Conservation (phyloP, 2,797 vertebrate genomes). For the Pantherophis vulpinus region DNA sequence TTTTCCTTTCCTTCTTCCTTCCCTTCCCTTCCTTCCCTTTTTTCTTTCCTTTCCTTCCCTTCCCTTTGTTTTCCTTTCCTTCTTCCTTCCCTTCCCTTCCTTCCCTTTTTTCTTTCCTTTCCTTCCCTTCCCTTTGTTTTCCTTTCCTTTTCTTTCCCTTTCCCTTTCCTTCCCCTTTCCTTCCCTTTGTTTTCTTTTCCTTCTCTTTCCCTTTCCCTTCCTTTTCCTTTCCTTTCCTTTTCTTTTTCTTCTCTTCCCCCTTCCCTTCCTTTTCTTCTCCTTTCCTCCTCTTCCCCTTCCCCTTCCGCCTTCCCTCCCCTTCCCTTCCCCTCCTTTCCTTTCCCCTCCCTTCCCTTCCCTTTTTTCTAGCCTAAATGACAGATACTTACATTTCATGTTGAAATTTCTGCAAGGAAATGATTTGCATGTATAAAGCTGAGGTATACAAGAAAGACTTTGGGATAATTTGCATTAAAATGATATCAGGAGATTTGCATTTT, state of each 20-base stretch:
- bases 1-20: too few relatives aligned
- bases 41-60: too few relatives aligned
- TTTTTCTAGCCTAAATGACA: too few relatives aligned
- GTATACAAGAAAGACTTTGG: not conserved
- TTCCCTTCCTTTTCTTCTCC: too few relatives aligned
- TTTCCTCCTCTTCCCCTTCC: not conserved
- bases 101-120: too few relatives aligned
- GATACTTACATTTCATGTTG: too few relatives aligned
- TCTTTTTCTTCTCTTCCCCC: not conserved
- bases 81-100: accelerated
- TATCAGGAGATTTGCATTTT: not conserved
- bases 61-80: too few relatives aligned
- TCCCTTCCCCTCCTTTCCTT: not conserved
- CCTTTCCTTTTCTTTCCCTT: not conserved
- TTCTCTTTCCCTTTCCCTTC: not conserved
- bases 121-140: too few relatives aligned
- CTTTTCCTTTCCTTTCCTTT: too few relatives aligned
- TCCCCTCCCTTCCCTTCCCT: not conserved
- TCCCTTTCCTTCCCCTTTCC: accelerated
- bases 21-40: too few relatives aligned
- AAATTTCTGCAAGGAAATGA: too few relatives aligned
- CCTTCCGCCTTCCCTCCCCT: not conserved
- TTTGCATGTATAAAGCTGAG: not conserved
- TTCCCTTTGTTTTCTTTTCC: not conserved
- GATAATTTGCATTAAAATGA: not conserved